A percentile compares a stretch with the other conserved stretches of the same genome.
Evolutionary conservation across 2,797 vertebrate species (phyloP).

Genomic region (Lateolabrax maculatus): DNA sequence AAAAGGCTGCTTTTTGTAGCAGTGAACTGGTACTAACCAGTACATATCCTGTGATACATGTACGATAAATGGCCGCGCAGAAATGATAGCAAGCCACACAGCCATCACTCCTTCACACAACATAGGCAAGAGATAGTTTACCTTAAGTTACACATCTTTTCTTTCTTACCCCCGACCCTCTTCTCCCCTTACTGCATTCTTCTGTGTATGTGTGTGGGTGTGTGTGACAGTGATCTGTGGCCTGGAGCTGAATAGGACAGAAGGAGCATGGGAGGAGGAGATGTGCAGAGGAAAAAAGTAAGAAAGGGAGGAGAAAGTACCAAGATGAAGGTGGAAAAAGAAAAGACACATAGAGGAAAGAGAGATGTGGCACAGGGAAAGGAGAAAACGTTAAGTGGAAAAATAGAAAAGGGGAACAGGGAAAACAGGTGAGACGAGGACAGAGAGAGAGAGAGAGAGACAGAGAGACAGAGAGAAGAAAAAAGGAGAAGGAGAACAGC

Average conservation of each 20-base stretch:
- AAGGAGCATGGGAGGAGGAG: slow-evolving; percentile 18
- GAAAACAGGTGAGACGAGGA: slow-evolving; percentile 26
- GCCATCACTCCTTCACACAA: background rate
- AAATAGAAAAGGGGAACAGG: background rate
- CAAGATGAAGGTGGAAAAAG: background rate
- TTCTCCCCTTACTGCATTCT: slow-evolving; percentile 64
- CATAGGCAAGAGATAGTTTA: background rate
- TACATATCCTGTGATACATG: background rate
- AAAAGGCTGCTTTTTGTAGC: background rate
- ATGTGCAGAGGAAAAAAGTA: slow-evolving; percentile 5
- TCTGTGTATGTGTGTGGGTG: slow-evolving; percentile 39
- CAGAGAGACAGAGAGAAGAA: background rate
- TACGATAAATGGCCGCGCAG: background rate
- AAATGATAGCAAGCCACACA: background rate
- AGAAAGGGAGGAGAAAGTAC: slow-evolving; percentile 13
- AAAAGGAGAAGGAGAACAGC: slow-evolving; percentile 22
- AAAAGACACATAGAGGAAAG: background rate
- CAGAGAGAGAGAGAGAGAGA: slow-evolving; percentile 6
- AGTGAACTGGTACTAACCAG: background rate
- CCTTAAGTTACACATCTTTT: background rate
- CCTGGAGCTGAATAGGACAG: slow-evolving; percentile 59
- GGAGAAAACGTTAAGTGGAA: background rate
- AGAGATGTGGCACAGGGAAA: background rate
- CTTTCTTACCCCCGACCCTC: slow-evolving; percentile 14
- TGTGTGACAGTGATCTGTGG: slow-evolving; percentile 63